phyloP scores from a whole-genome alignment of 2,797 vertebrate species.

The Hapalemur alaotrensis region DNA sequence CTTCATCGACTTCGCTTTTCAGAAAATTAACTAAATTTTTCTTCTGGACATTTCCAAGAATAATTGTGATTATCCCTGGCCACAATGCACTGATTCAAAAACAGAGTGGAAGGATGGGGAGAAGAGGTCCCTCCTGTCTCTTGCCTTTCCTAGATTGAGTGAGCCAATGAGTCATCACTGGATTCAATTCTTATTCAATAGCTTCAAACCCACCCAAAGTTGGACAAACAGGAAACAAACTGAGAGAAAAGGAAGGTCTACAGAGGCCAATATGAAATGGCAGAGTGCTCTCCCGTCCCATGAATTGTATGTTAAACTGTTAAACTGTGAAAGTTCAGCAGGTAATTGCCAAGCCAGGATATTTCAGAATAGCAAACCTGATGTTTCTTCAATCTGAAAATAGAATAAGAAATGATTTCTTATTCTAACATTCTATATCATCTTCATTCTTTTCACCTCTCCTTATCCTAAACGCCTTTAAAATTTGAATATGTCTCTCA shows the following conservation, averaged over 20 bases:
- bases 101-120: not conserved
- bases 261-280: too few species aligned
- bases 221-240: not conserved
- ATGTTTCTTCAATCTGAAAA: not conserved
- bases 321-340: not conserved
- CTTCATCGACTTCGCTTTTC: not conserved
- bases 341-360: too few species aligned
- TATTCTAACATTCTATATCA: too few species aligned
- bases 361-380: not conserved
- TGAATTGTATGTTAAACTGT: not conserved
- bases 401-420: not conserved
- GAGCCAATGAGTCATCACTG: not conserved
- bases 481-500: not conserved
- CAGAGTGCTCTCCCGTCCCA: rapidly evolving
- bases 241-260: not conserved
- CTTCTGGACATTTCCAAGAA: not conserved
- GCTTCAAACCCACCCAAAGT: not conserved
- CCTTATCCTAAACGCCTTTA: not conserved
- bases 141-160: not conserved
- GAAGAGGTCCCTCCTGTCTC: not conserved
- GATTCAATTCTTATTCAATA: not conserved
- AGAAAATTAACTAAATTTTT: not conserved
- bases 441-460: not conserved
- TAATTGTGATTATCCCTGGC: too few species aligned
- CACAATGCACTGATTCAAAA: not conserved